These are phyloP conservation scores for Bubalus kerabau DNA, from an alignment of 2,113 vertebrate genomes.

Conservation along the genomic window DNA sequence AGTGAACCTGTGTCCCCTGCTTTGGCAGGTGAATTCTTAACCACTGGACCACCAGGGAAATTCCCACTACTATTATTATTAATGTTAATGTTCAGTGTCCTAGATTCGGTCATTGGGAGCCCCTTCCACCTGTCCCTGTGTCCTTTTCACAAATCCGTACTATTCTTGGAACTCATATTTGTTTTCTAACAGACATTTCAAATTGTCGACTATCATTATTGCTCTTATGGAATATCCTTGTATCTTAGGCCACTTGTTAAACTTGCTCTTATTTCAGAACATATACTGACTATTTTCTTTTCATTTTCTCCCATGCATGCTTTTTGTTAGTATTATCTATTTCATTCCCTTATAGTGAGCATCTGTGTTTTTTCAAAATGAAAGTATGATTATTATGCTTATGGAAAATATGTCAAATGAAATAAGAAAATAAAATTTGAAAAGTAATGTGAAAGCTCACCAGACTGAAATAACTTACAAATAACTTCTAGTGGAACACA, in stretches of 20 bases:
- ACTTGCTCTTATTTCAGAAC: background rate
- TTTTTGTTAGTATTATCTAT: background rate
- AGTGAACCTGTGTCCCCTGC: background rate
- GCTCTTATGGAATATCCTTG: background rate
- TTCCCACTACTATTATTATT: background rate
- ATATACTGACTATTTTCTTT: background rate
- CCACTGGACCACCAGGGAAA: background rate
- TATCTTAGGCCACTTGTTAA: background rate
- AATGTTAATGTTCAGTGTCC: background rate
- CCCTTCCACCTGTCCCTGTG: background rate
- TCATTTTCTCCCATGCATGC: background rate
- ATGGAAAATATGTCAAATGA: background rate
- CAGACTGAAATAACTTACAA: background rate
- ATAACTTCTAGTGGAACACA: background rate
- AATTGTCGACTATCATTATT: background rate
- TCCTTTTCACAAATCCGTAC: background rate
- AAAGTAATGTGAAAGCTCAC: background rate
- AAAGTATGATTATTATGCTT: background rate
- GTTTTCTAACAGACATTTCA: background rate
- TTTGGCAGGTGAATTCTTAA: background rate
- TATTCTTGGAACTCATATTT: background rate
- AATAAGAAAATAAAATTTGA: background rate
- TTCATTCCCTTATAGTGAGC: background rate
- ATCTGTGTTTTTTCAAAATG: background rate
- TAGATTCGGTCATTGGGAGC: background rate